Base-by-base conservation (phyloP, 2,888 invertebrate species). In the Lordiphosa andalusiaca region DNA sequence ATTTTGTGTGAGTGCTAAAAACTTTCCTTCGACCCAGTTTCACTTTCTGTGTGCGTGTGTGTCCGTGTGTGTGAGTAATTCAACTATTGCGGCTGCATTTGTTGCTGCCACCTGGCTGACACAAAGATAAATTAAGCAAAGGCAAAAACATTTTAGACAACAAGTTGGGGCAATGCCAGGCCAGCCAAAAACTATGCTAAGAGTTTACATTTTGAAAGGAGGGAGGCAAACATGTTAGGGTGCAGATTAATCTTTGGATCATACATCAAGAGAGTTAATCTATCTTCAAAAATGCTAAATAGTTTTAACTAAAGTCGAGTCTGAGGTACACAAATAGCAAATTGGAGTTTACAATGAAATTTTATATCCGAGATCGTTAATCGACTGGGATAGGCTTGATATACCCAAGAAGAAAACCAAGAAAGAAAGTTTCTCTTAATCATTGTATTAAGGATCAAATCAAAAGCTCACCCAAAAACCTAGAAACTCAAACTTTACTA, bases 111-210 rank as follows among this genome's bases (percentile, higher is more conserved):
- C 44, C 47, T 62, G 58, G 48, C 84, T 68, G 82, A 72, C 84
- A 69, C 64, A 56, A 77, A 81, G 72, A 80, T 80, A 84, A 81
- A 80, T 80, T 69, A 77, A 72, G 64, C 72, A 55, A 67, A 70
- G 71, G 49, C 50, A 69, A 33, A 44, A 44, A 25, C 13, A 33
- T 58, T 67, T 71, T 64, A 58, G 64, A 55, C 76, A 68, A 62
- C 67, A 48, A 51, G 51, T 47, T 56, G 33, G 6, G 6, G 5
- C 6, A 6, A 6, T 0, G 23, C 30, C 12, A 33, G 44, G 5
- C 30, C 42, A 42, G 42, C 13, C 7, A 6, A 44, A 44, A 30
- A 13, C 12, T 30, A 42, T 42, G 30, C 30, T 6, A 39, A 1
- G 6, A 25, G 6, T 2, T 30, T 9, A 30, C 25, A 25, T 51